These are phyloP conservation scores for Aurelia aurita complex sp. Pacific DNA, from an alignment of 30 jellyfish, hydroid and myxozoan species.

Conservation along the genomic window DNA sequence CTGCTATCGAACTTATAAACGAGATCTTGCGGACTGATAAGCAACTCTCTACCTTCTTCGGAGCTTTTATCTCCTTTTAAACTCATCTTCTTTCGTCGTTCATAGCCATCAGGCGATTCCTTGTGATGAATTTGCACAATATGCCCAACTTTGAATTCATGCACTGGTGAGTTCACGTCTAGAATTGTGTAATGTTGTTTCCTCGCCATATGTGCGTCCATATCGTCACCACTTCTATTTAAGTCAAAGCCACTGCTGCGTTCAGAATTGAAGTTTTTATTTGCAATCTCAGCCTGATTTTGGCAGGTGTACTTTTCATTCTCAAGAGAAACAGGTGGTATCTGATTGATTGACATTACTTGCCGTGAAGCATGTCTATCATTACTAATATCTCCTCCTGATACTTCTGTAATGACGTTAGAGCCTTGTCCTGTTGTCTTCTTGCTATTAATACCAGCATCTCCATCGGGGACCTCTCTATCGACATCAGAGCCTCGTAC, in stretches of 20 bases:
- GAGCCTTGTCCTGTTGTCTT: background rate
- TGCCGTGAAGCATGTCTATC: background rate
- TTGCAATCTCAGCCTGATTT: background rate
- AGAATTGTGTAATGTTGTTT: background rate
- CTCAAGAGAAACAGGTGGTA: conserved; percentile 18
- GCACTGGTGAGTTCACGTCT: too few relatives aligned
- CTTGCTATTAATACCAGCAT: background rate
- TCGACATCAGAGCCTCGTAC: too few relatives aligned
- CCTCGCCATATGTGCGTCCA: background rate
- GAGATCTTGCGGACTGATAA: background rate
- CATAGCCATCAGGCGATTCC: too few relatives aligned
- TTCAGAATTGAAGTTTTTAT: background rate
- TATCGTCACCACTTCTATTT: background rate
- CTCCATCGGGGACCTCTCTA: background rate
- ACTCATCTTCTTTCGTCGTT: too few relatives aligned
- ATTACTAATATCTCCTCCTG: too few relatives aligned
- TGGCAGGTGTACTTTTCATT: conserved; percentile 13
- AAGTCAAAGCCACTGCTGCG: background rate
- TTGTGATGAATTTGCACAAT: too few relatives aligned
- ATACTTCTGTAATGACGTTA: too few relatives aligned
- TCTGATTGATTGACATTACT: background rate
- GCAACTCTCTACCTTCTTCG: background rate
- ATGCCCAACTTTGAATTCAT: too few relatives aligned
- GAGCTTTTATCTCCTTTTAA: background rate
- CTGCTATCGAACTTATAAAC: background rate